phyloP scores from a whole-genome alignment of 2,888 invertebrate genomes.

The Chrysodeixis includens region DNA sequence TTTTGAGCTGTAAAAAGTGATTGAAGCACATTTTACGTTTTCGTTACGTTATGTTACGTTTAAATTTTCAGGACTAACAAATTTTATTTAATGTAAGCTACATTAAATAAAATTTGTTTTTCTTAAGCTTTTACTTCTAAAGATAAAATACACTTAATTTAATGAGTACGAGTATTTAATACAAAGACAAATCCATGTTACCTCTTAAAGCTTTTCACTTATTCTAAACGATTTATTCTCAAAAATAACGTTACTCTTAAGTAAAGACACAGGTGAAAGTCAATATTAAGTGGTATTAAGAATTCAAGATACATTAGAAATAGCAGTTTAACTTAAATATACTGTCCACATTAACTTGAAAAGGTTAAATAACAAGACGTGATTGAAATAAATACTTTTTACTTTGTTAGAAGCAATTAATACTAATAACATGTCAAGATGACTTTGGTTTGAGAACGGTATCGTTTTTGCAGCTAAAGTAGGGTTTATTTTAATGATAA shows the following conservation, averaged over 20 bases:
- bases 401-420: constrained; percentile 40
- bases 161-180: too few relatives aligned
- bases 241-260: not conserved
- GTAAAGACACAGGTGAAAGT: not conserved
- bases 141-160: too few relatives aligned
- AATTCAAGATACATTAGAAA: constrained; percentile 16
- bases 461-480: constrained; percentile 17
- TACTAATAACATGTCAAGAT: constrained; percentile 43
- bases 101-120: too few relatives aligned
- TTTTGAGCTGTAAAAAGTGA: too few relatives aligned
- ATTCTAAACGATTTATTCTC: not conserved
- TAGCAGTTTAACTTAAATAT: constrained; percentile 64
- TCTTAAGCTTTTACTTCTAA: too few relatives aligned
- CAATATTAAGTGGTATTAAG: not conserved
- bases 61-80: too few relatives aligned
- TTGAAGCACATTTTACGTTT: too few relatives aligned
- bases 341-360: constrained; percentile 65
- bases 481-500: not conserved
- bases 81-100: too few relatives aligned
- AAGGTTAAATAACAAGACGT: constrained; percentile 62
- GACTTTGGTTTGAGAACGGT: constrained; percentile 34
- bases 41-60: too few relatives aligned
- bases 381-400: constrained; percentile 60
- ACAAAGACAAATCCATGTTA: not conserved
- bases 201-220: not conserved